Conservation (phyloP, 2,888 invertebrate species). For the Zeuzera pyrina region DNA sequence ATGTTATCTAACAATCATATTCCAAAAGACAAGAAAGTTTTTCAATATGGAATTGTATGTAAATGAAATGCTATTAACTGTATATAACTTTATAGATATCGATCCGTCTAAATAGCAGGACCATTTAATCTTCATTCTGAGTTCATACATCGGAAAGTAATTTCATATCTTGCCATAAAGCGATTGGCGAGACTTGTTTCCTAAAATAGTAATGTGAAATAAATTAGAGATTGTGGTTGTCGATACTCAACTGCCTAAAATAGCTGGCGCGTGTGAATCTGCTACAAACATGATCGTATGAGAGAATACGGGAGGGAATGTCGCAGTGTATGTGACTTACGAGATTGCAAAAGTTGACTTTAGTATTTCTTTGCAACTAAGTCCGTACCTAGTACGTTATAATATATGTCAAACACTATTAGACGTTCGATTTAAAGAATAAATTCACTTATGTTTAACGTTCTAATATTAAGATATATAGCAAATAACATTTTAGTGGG, state of each 20-base stretch:
- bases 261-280: slow-evolving; percentile 62
- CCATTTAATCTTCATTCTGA: slow-evolving; percentile 40
- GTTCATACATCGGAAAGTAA: slow-evolving; percentile 46
- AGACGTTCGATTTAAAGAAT: neutral
- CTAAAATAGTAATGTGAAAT: slow-evolving; percentile 70
- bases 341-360: slow-evolving; percentile 30
- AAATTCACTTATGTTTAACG: no score
- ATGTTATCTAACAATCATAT: no score
- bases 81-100: slow-evolving; percentile 8
- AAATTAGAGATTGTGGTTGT: slow-evolving; percentile 58
- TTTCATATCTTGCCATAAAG: slow-evolving; percentile 63
- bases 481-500: neutral
- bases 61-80: no score
- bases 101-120: slow-evolving; percentile 27
- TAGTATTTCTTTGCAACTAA: slow-evolving; percentile 28
- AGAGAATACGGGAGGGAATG: slow-evolving; percentile 49
- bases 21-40: no score
- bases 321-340: slow-evolving; percentile 32
- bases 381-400: slow-evolving; percentile 1
- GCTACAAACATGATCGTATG: slow-evolving; percentile 49
- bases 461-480: no score
- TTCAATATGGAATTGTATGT: no score
- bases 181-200: slow-evolving; percentile 54
- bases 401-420: neutral
- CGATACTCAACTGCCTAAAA: slow-evolving; percentile 49